These are phyloP conservation scores for Drosophila varians DNA, from an alignment of 1,140 invertebrate genomes.

Conservation along the genomic window DNA sequence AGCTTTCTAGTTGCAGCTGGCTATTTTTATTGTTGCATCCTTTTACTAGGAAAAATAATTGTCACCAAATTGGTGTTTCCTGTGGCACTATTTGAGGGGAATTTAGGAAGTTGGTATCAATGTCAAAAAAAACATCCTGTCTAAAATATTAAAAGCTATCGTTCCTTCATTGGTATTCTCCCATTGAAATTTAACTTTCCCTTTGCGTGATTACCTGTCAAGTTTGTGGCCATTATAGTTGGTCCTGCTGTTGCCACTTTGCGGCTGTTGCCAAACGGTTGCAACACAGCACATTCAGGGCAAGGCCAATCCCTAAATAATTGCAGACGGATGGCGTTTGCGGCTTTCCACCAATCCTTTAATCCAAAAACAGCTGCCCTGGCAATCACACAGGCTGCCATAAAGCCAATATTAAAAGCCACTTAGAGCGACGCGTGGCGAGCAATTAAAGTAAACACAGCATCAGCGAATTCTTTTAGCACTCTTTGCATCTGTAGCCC, in stretches of 20 bases:
- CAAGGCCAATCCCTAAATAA: constrained; percentile 60
- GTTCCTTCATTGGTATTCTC: background rate
- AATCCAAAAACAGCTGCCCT: constrained; percentile 27
- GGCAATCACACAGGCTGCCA: constrained; percentile 41
- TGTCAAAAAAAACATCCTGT: background rate
- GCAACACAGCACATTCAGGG: constrained; percentile 27
- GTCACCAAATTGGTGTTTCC: constrained; percentile 27
- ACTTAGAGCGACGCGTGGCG: constrained; percentile 68
- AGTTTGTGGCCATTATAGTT: constrained; percentile 23
- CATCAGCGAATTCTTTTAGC: constrained; percentile 73
- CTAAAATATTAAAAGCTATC: background rate
- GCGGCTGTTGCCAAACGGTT: constrained; percentile 40
- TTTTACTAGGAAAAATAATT: constrained; percentile 27
- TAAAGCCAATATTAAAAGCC: constrained; percentile 62
- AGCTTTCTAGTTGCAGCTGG: constrained; percentile 44
- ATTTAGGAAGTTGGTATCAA: background rate
- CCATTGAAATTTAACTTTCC: background rate
- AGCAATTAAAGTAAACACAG: constrained; percentile 73
- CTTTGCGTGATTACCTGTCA: constrained; percentile 65
- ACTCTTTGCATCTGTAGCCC: constrained; percentile 14
- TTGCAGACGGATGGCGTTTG: constrained; percentile 45
- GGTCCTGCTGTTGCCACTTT: constrained; percentile 35
- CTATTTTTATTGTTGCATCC: constrained; percentile 2
- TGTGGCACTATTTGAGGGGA: background rate
- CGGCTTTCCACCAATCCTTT: constrained; percentile 8